Evolutionary conservation across 2,888 invertebrate genomes (phyloP).

Genomic region (Pristionchus maxplancki): DNA sequence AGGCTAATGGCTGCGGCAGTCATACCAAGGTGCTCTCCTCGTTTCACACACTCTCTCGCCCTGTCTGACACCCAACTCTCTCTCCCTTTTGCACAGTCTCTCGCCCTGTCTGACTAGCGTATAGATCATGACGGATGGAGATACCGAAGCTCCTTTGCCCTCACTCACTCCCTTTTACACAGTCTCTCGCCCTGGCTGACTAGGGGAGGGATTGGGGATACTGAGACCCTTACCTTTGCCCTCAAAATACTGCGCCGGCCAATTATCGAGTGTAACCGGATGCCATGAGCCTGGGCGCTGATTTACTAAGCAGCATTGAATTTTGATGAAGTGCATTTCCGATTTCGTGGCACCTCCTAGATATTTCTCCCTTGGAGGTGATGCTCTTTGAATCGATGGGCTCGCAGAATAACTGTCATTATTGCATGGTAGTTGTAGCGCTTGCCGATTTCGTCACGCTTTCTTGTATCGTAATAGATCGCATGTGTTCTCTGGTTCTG

Average conservation of each 20-base stretch:
- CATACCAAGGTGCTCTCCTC: not conserved
- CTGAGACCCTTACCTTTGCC: slow-evolving; percentile 1
- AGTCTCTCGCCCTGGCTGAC: too few species aligned
- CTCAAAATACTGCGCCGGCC: not conserved
- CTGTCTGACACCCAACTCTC: not conserved
- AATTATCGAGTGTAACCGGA: slow-evolving; percentile 41
- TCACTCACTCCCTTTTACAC: too few species aligned
- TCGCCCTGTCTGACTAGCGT: not conserved
- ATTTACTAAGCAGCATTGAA: not conserved
- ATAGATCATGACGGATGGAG: not conserved
- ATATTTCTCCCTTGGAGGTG: too few species aligned
- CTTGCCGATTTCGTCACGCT: too few species aligned
- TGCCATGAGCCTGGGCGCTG: not conserved
- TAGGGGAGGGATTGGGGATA: not conserved
- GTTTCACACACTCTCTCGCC: not conserved
- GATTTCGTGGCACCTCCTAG: not conserved
- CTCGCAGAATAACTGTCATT: too few species aligned
- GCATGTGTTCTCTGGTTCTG: not conserved
- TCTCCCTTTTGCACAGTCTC: not conserved
- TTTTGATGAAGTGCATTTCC: not conserved
- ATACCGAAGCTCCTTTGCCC: not conserved
- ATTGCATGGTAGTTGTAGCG: too few species aligned
- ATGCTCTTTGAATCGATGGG: too few species aligned
- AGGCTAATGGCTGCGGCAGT: not conserved
- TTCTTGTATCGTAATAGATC: not conserved